Conservation (phyloP, 2,888 invertebrate species). For the Cephus pygmeus region DNA sequence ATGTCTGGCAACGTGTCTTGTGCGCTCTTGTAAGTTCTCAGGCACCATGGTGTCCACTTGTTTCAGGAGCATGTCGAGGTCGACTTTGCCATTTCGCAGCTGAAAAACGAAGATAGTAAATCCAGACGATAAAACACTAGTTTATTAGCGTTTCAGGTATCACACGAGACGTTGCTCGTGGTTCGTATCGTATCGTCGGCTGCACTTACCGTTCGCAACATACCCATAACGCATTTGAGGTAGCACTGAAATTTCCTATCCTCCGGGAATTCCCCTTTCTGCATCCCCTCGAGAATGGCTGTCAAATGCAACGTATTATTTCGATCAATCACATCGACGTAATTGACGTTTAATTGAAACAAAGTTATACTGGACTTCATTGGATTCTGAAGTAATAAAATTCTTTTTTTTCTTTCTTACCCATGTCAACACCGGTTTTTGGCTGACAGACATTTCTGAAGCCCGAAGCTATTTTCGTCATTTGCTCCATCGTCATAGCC, state of each 20-base stretch:
- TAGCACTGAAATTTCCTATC: conserved; percentile 66
- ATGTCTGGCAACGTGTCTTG: conserved; percentile 18
- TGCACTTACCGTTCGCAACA: conserved; percentile 68
- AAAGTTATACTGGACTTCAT: neutral
- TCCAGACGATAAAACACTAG: neutral
- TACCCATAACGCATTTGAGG: conserved; percentile 68
- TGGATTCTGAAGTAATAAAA: conserved; percentile 21
- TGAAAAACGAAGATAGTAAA: conserved; percentile 31
- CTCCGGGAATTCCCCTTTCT: conserved; percentile 42
- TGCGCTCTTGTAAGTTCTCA: conserved; percentile 24
- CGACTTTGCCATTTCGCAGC: conserved; percentile 69
- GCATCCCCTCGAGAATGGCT: conserved; percentile 33
- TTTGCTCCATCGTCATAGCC: conserved; percentile 68
- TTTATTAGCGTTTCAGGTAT: neutral
- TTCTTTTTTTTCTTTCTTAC: conserved; percentile 58
- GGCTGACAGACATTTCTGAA: conserved; percentile 75
- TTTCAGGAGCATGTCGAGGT: conserved; percentile 67
- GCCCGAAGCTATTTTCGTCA: conserved; percentile 72
- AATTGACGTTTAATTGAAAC: neutral
- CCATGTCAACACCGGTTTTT: conserved; percentile 71
- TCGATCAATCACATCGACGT: neutral
- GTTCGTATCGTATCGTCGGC: neutral
- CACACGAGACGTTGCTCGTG: neutral
- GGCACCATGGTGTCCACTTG: conserved; percentile 60
- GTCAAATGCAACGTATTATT: conserved; percentile 47